Evolutionary conservation across 2,113 vertebrate species (phyloP).

Genomic region (Upupa epops): DNA sequence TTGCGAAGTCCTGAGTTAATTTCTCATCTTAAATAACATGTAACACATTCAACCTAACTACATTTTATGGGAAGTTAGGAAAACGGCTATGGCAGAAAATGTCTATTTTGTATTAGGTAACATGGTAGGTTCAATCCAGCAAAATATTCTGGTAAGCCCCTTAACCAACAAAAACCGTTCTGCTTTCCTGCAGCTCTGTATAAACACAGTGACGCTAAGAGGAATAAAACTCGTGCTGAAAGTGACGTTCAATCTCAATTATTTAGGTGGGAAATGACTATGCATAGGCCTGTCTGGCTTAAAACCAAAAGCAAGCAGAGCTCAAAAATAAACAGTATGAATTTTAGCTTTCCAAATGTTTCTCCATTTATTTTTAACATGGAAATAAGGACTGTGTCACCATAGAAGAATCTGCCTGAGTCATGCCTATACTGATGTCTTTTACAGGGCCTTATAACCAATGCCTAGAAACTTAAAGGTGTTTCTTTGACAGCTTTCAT

Average conservation of each 20-base stretch:
- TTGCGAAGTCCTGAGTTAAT: neutral
- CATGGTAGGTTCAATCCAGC: neutral
- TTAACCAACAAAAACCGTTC: neutral
- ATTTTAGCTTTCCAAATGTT: neutral
- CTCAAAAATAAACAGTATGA: constrained; percentile 12
- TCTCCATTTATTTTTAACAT: constrained; percentile 12
- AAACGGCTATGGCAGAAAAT: neutral
- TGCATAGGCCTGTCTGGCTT: neutral
- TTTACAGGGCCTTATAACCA: neutral
- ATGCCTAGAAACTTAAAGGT: neutral
- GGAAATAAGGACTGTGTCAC: neutral
- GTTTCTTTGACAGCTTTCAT: neutral
- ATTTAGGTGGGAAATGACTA: neutral
- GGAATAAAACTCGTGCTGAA: neutral
- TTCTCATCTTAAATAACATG: neutral
- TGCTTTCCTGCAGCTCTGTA: neutral
- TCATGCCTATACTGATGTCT: neutral
- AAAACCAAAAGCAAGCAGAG: constrained; percentile 17
- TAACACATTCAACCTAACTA: neutral
- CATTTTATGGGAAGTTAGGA: neutral
- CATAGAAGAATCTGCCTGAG: neutral
- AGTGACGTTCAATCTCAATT: neutral
- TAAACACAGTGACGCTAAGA: neutral
- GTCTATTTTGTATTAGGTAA: neutral
- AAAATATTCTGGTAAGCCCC: neutral